Evolutionary conservation across 2,113 vertebrate species (phyloP).

Genomic region (Chinchilla lanigera): DNA sequence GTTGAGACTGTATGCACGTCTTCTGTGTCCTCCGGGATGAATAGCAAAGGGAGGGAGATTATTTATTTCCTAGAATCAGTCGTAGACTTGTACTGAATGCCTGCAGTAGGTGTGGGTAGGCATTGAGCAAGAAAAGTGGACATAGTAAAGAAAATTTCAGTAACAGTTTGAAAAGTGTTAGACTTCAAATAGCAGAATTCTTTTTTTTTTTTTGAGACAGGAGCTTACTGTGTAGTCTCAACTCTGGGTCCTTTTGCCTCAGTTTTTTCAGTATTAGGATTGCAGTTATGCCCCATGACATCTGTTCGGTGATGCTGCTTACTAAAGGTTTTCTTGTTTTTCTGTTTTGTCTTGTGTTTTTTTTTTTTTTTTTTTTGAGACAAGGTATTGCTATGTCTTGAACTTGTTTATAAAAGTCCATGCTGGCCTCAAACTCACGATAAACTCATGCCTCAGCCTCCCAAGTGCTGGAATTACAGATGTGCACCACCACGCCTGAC

Average conservation of each 20-base stretch:
- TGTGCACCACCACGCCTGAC: no score
- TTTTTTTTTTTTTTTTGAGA: neutral
- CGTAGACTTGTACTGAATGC: neutral
- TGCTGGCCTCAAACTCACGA: no score
- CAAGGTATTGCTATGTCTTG: neutral
- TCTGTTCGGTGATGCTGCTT: neutral
- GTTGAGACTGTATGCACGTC: neutral
- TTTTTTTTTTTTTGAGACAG: neutral
- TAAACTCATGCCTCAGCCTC: no score
- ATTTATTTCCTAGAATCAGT: neutral
- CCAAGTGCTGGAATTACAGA: no score
- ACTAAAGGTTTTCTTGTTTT: neutral
- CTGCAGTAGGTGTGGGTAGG: neutral
- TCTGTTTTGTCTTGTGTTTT: neutral
- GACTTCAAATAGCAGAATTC: neutral
- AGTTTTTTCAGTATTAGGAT: neutral
- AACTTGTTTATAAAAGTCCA: no score
- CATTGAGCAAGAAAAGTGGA: neutral
- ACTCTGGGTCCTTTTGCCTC: neutral
- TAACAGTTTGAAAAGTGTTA: neutral
- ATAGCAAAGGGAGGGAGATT: neutral
- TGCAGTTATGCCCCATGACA: neutral
- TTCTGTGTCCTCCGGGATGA: neutral
- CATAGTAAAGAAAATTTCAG: neutral
- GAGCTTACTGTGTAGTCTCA: neutral